Percentiles rank a stretch among this genome's conserved stretches.
Conservation (phyloP, 2,797 vertebrate genomes). For the Enteromius mattozi region DNA sequence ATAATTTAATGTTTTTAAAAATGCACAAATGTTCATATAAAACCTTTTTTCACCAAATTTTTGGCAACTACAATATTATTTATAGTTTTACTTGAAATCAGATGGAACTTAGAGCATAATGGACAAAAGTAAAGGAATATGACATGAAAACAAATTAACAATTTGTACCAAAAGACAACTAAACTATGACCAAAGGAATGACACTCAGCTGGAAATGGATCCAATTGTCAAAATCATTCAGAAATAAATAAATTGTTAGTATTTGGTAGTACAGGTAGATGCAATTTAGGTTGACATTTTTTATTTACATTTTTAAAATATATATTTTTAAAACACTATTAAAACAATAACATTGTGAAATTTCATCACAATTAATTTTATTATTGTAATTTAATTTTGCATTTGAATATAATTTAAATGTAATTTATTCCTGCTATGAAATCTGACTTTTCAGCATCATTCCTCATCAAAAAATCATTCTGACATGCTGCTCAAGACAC, state of each 20-base stretch:
- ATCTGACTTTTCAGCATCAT: background rate
- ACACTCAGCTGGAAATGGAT: background rate
- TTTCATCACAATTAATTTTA: background rate
- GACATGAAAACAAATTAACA: background rate
- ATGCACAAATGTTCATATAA: background rate
- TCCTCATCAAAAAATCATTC: no score
- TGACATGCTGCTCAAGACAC: background rate
- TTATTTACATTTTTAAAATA: background rate
- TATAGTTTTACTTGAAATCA: background rate
- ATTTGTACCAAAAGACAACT: background rate
- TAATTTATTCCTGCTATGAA: background rate
- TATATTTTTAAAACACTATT: background rate
- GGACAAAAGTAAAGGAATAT: background rate
- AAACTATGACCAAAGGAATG: background rate
- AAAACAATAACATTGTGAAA: background rate
- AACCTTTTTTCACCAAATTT: background rate
- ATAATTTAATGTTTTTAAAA: background rate
- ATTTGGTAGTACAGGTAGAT: background rate
- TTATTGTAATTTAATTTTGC: background rate
- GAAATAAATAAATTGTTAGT: background rate
- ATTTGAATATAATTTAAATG: background rate
- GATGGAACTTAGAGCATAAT: background rate
- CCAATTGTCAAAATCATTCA: background rate
- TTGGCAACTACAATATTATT: background rate
- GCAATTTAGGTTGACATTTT: background rate